phyloP scores from a whole-genome alignment of 2,888 invertebrate genomes.

The Geotrupes spiniger region DNA sequence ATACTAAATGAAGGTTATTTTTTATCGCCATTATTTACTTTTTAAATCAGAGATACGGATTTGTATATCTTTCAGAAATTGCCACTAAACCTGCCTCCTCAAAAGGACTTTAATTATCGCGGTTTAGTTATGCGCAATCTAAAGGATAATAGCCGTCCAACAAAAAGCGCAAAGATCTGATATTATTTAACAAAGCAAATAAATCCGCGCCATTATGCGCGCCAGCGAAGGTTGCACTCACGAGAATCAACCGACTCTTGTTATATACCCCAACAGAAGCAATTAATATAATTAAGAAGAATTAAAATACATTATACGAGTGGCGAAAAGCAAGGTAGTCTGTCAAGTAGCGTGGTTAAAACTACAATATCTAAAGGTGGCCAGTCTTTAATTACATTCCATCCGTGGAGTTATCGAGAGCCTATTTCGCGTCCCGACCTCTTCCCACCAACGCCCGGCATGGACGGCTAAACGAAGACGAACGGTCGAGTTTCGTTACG shows the following conservation, averaged over 20 bases:
- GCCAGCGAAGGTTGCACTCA: too few relatives aligned
- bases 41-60: too few relatives aligned
- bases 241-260: not conserved
- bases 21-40: too few relatives aligned
- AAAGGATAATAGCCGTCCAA: too few relatives aligned
- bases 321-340: conserved; percentile 18
- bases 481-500: not conserved
- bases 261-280: conserved; percentile 1
- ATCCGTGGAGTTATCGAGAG: conserved; percentile 6
- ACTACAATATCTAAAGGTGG: conserved; percentile 15
- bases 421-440: conserved; percentile 3
- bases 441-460: not conserved
- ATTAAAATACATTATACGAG: conserved; percentile 9
- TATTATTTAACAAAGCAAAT: too few relatives aligned
- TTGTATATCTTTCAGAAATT: too few relatives aligned
- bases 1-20: too few relatives aligned
- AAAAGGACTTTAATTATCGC: too few relatives aligned
- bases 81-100: too few relatives aligned
- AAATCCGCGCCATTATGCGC: too few relatives aligned
- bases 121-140: too few relatives aligned
- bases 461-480: conserved; percentile 6
- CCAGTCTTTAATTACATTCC: conserved; percentile 21
- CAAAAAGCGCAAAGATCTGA: too few relatives aligned
- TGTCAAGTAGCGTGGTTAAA: conserved; percentile 8
- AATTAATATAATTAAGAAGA: conserved; percentile 7